Evolutionary conservation across 2,797 vertebrate species (phyloP).

Genomic region (Steatocranus sp.): DNA sequence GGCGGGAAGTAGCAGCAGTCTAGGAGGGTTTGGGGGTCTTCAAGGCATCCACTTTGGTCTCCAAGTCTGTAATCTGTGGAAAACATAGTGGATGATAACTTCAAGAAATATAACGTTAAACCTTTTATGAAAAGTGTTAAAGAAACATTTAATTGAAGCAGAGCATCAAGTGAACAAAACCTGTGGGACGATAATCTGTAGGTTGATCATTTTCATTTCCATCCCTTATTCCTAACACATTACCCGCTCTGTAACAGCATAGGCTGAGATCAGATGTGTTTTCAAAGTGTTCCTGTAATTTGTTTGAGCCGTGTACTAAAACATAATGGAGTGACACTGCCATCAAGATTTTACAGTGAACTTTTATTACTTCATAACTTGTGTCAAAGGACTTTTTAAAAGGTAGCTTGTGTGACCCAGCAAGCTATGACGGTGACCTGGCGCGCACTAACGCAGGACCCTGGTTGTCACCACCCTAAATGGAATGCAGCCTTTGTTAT

Average conservation of each 20-base stretch:
- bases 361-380: background rate
- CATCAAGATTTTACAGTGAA: background rate
- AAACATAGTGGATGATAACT: background rate
- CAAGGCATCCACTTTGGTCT: constrained; percentile 89
- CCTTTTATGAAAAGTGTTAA: background rate
- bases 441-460: background rate
- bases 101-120: background rate
- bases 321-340: background rate
- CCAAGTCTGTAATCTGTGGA: constrained; percentile 87
- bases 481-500: background rate
- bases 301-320: background rate
- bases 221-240: background rate
- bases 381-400: background rate
- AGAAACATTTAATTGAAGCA: background rate
- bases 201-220: background rate
- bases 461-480: background rate
- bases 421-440: background rate
- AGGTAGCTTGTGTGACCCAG: background rate
- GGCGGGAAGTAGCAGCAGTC: constrained; percentile 50
- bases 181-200: background rate
- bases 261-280: accelerated
- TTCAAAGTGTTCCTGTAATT: background rate
- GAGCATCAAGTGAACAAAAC: background rate
- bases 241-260: background rate
- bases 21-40: constrained; percentile 86